Evolutionary conservation across 2,797 vertebrate species (phyloP).

Genomic region (Trematomus bernacchii): DNA sequence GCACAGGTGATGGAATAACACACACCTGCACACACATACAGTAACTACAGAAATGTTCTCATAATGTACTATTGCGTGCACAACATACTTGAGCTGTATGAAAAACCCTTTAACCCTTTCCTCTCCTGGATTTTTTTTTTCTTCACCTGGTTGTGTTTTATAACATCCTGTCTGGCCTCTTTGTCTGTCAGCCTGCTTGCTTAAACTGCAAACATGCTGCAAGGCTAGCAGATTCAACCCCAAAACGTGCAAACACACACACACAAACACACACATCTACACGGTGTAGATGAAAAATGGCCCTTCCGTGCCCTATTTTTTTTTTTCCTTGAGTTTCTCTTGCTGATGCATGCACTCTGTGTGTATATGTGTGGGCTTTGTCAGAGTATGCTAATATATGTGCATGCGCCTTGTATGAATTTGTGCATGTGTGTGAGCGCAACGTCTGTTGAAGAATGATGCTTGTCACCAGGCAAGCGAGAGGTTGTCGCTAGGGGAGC

Average conservation of each 20-base stretch:
- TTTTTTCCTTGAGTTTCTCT: constrained; percentile 59
- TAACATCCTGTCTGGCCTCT: constrained; percentile 79
- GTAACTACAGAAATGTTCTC: not conserved
- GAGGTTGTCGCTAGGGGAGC: constrained; percentile 73
- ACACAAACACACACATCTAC: constrained; percentile 38
- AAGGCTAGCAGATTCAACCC: constrained; percentile 79
- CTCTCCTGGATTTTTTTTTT: constrained; percentile 29
- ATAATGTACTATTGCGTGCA: constrained; percentile 8
- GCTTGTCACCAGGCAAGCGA: constrained; percentile 70
- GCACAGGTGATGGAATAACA: constrained; percentile 14
- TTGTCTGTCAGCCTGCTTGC: constrained; percentile 75
- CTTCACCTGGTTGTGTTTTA: constrained; percentile 71
- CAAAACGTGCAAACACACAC: constrained; percentile 61
- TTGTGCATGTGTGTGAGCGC: constrained; percentile 43
- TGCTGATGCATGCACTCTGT: constrained; percentile 78
- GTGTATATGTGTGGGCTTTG: constrained; percentile 59
- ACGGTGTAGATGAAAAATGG: constrained; percentile 72
- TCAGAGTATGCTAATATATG: constrained; percentile 66
- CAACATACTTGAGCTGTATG: constrained; percentile 14
- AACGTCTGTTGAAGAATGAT: constrained; percentile 73
- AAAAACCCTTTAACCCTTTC: constrained; percentile 48
- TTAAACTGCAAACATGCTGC: constrained; percentile 80
- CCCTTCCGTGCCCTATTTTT: constrained; percentile 58
- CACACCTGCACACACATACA: not conserved
- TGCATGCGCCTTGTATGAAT: constrained; percentile 40